Percentiles rank a stretch among this genome's conserved stretches.
phyloP scores from a whole-genome alignment of 1,140 invertebrate genomes.

The Nomia melanderi region DNA sequence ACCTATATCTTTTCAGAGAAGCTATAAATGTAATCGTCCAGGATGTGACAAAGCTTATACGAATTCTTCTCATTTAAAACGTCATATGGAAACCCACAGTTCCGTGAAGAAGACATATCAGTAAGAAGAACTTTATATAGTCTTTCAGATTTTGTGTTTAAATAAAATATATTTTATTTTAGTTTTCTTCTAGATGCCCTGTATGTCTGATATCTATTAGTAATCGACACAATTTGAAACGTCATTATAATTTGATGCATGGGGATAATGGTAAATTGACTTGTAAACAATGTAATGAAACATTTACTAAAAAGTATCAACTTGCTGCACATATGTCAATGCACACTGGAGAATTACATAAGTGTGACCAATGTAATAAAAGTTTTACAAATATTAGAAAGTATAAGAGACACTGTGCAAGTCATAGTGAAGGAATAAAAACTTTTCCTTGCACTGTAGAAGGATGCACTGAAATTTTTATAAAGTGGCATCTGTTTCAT shows the following conservation, averaged over 20 bases:
- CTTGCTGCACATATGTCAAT: constrained; percentile 53
- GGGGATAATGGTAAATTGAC: constrained; percentile 35
- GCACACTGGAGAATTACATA: constrained; percentile 49
- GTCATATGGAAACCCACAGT: constrained; percentile 58
- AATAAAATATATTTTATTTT: constrained; percentile 22
- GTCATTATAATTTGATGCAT: constrained; percentile 65
- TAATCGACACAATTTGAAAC: constrained; percentile 61
- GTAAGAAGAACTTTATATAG: constrained; percentile 45
- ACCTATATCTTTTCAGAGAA: constrained; percentile 55
- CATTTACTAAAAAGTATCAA: constrained; percentile 61
- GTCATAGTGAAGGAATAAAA: constrained; percentile 40
- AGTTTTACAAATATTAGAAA: constrained; percentile 29
- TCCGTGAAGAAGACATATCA: constrained; percentile 22
- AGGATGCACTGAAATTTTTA: constrained; percentile 53
- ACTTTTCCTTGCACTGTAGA: constrained; percentile 47
- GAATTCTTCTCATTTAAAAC: constrained; percentile 71
- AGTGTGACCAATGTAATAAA: constrained; percentile 53
- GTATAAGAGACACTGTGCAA: constrained; percentile 50
- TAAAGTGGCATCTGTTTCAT: constrained; percentile 44
- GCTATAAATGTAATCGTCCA: constrained; percentile 65
- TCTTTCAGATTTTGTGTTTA: not conserved
- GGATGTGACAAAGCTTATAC: constrained; percentile 72
- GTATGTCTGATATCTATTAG: constrained; percentile 19
- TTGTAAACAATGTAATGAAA: constrained; percentile 63
- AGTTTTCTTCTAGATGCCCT: constrained; percentile 38